Percentiles rank a stretch among this genome's conserved stretches.
Conservation (phyloP, 2,797 vertebrate genomes). For the Galaxias olidus region DNA sequence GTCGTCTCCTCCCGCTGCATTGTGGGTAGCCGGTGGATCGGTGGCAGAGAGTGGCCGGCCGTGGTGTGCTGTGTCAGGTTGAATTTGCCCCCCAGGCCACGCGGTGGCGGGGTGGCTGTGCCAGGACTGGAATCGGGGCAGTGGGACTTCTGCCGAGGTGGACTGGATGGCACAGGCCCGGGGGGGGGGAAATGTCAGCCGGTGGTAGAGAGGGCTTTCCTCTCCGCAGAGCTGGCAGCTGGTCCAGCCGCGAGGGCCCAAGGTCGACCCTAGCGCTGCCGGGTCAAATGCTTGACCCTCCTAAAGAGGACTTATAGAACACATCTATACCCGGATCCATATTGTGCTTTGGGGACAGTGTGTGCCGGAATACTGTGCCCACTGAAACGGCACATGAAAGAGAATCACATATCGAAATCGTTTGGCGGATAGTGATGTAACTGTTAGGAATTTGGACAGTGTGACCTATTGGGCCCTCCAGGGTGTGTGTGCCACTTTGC, state of each 20-base stretch:
- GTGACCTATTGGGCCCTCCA: not conserved
- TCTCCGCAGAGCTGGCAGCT: conserved; percentile 30
- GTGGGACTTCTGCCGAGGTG: too few relatives aligned
- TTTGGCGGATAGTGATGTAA: conserved; percentile 5
- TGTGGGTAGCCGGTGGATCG: conserved; percentile 58
- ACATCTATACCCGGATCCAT: too few relatives aligned
- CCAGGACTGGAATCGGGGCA: too few relatives aligned
- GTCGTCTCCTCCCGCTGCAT: conserved; percentile 34
- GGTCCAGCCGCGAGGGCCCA: too few relatives aligned
- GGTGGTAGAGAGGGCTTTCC: not conserved
- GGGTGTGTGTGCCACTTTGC: not conserved
- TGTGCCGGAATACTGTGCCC: not conserved
- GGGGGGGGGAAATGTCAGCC: too few relatives aligned
- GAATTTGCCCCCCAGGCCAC: too few relatives aligned
- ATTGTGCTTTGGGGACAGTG: conserved; percentile 12
- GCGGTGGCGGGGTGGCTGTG: too few relatives aligned
- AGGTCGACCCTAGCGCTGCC: too few relatives aligned
- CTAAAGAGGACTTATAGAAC: too few relatives aligned
- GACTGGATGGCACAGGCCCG: too few relatives aligned
- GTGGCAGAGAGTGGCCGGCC: conserved; percentile 34
- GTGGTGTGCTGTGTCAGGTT: conserved; percentile 35
- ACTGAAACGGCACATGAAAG: not conserved
- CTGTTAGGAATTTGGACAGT: not conserved
- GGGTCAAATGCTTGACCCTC: too few relatives aligned
- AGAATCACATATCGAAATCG: not conserved